A percentile compares a stretch with the other conserved stretches of the same genome.
Evolutionary conservation across 2,113 vertebrate species (phyloP).

Genomic region (Saiga tatarica): DNA sequence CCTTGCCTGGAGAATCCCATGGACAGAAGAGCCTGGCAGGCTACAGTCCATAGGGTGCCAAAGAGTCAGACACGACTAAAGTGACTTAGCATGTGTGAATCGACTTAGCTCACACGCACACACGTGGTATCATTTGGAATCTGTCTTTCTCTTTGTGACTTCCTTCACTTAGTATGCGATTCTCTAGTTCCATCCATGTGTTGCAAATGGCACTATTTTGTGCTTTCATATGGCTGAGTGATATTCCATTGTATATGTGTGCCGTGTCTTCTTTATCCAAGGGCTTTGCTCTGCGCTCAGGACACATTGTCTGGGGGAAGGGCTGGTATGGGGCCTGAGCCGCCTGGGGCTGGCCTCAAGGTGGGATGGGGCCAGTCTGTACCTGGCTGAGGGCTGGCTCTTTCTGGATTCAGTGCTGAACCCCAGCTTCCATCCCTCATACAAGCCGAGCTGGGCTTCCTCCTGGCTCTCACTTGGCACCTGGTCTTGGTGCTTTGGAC

Average conservation of each 20-base stretch:
- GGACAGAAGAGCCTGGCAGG: not conserved
- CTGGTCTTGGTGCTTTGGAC: not conserved
- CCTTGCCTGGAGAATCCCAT: not conserved
- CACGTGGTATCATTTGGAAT: not conserved
- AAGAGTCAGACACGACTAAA: not conserved
- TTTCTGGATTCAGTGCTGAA: not conserved
- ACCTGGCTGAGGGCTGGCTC: not conserved
- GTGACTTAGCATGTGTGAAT: not conserved
- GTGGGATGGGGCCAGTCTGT: not conserved
- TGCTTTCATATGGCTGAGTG: not conserved
- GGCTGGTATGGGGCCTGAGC: not conserved
- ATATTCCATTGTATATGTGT: not conserved
- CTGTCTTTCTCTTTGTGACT: not conserved
- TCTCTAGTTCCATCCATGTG: not conserved
- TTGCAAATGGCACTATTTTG: not conserved
- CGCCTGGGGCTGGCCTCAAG: too few relatives aligned
- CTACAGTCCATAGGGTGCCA: not conserved
- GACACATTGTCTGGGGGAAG: not conserved
- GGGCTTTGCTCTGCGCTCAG: not conserved
- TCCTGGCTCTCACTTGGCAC: not conserved
- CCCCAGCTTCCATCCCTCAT: not conserved
- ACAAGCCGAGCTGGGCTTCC: not conserved
- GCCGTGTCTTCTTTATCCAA: not conserved
- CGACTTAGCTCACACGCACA: accelerated
- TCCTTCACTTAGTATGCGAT: not conserved